Evolutionary conservation across 2,888 invertebrate species (phyloP), one percentile per base, ranked within the genome.

Genomic region (Metopia argyrocephala): DNA sequence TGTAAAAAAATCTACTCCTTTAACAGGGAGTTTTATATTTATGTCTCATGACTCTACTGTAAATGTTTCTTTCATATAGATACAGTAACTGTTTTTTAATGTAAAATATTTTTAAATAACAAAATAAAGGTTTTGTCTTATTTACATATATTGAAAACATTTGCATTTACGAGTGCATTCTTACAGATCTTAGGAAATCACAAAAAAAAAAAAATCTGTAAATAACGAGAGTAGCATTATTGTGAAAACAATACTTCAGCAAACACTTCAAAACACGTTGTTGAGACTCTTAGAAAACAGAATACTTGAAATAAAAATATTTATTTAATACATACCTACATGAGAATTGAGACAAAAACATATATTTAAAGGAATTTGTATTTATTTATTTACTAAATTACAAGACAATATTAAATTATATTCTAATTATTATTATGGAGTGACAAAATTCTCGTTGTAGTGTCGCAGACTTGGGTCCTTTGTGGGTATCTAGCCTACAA

Each of bases 171-270:
- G 12, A 9, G 38, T 38, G 38, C 38, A 38, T 15, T 3, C 15
- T 38, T 38, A 38, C 15, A 38, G 38, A 3, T 12, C 38, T 38
- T 38, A 15, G 15, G 15, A 4, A 31, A 31, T 0, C 38, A 38
- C 38, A 38, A 12, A 38, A 15, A 38, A 38, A 12, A 0, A 31
- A 12, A 2, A 31, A 31, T 3, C 0, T 12, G 62, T 76, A 69
- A 76, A 48, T 69, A 76, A 76, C 68, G 68, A 69, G 31, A 76
- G 62, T 69, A 62, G 56, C 62, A 38, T 76, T 62, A 76, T 76
- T 69, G 76, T 76, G 62, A 38, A 64, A 56, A 56, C n/a, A 64
- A 48, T 64, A 64, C 76, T 76, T 76, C 62, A 69, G 15, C 56
- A 69, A 54, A 76, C 62, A 57, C 62, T 76, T 64, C 25, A 48